Base-by-base conservation (phyloP, 2,888 invertebrate genomes). In the Podotricha telesiphe region DNA sequence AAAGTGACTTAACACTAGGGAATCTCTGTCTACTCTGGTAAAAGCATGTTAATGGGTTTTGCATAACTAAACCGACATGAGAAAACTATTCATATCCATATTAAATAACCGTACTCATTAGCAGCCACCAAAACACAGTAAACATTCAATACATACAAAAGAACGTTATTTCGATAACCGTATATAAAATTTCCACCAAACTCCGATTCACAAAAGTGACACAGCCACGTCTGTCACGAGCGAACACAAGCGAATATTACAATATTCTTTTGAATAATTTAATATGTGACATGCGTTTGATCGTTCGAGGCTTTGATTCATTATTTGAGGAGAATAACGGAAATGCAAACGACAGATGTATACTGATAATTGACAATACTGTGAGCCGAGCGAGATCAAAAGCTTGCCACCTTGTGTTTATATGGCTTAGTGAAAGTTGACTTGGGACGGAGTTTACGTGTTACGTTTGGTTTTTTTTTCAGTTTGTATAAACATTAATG, bases 241-340 rank as follows among this genome's bases (percentile, higher is more conserved):
- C 61, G 68, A 67, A 69, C 67, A 66, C 67, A 70, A 67, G 56
- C 61, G 65, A 68, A 68, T 72, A 69, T 73, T 62, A 70, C 65
- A 69, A 69, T 71, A 72, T 64, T 64, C 69, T 65, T 50, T 67
- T 64, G 67, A 69, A 73, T 70, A 69, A 67, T 73, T 68, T 61
- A 70, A 73, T 70, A 68, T 72, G 68, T 73, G 65, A 70, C 66
- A 66, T 59, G 37, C 53, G 69, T 74, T 71, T 72, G 72, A 73
- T 69, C 67, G 66, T 42, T 61, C 65, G 40, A 55, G 51, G 67
- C 69, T 72, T 70, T 69, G 74, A 72, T 70, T 72, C 67, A 63
- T 72, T 70, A 69, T 70, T 72, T 59, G 65, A 22, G 28, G 56
- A 50, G 53, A 69, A 59, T 68, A 68, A 64, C 63, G 68, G 61